These are phyloP conservation scores for Atractosteus spatula DNA, from an alignment of 2,113 vertebrate species.

Conservation along the genomic window DNA sequence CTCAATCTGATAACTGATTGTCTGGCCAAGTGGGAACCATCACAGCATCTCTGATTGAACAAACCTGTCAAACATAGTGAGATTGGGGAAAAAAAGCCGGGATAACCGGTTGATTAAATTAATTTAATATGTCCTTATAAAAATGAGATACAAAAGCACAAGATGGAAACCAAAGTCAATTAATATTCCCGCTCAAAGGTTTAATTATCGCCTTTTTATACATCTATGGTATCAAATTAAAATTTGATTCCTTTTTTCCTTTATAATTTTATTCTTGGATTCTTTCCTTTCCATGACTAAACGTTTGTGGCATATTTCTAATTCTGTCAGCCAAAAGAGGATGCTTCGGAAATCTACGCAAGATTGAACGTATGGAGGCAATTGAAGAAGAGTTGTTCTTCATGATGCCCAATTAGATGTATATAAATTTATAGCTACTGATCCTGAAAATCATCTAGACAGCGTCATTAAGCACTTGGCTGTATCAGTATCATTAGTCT, in stretches of 20 bases:
- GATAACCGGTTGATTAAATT: slow-evolving; percentile 44
- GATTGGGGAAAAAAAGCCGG: slow-evolving; percentile 28
- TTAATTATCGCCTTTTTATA: slow-evolving; percentile 38
- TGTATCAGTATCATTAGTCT: slow-evolving; percentile 22
- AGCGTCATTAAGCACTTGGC: slow-evolving; percentile 32
- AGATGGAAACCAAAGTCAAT: slow-evolving; percentile 46
- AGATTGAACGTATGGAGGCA: slow-evolving; percentile 25
- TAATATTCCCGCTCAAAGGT: slow-evolving; percentile 49
- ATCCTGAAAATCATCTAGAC: slow-evolving; percentile 43
- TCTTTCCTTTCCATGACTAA: slow-evolving; percentile 40
- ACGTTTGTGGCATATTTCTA: slow-evolving; percentile 42
- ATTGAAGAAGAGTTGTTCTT: slow-evolving; percentile 8
- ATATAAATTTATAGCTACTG: slow-evolving; percentile 19
- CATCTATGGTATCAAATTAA: slow-evolving; percentile 43
- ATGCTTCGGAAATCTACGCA: background rate
- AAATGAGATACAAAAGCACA: slow-evolving; percentile 33
- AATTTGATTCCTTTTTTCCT: slow-evolving; percentile 33
- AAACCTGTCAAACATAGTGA: slow-evolving; percentile 42
- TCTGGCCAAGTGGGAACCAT: slow-evolving; percentile 39
- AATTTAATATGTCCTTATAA: slow-evolving; percentile 38
- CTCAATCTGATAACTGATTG: slow-evolving; percentile 38
- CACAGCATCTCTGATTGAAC: slow-evolving; percentile 39
- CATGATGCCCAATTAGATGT: slow-evolving; percentile 28
- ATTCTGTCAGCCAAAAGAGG: slow-evolving; percentile 34
- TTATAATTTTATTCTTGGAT: slow-evolving; percentile 27